These are phyloP conservation scores for Mionectes olivaceus DNA, from an alignment of 2,797 vertebrate species.

Conservation along the genomic window DNA sequence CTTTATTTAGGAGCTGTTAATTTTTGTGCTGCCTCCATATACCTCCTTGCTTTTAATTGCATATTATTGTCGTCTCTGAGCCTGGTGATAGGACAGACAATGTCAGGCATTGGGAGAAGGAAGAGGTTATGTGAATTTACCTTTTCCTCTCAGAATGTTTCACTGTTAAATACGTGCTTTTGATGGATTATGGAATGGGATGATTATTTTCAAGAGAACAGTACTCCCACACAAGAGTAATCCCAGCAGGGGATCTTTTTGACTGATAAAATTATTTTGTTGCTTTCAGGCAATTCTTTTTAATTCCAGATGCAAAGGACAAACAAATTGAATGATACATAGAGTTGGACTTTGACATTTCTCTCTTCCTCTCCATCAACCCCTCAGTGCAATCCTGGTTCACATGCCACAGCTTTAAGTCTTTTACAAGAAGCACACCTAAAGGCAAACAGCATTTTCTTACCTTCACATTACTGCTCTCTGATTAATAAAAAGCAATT, in stretches of 20 bases:
- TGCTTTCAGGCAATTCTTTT: conserved; percentile 2
- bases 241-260: background rate
- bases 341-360: background rate
- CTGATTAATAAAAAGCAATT: background rate
- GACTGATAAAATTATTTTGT: background rate
- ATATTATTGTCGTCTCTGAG: background rate
- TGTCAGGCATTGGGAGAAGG: background rate
- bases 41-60: background rate
- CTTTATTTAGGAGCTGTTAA: background rate
- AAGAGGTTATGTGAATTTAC: background rate
- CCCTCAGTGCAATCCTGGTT: background rate
- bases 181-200: background rate
- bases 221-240: background rate
- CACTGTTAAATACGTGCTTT: background rate
- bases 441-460: background rate
- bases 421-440: background rate
- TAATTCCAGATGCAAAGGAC: background rate
- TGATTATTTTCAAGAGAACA: background rate
- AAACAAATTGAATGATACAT: background rate
- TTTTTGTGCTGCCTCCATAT: background rate
- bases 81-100: background rate
- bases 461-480: background rate
- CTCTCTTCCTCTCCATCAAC: background rate
- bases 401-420: background rate
- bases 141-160: background rate